These are phyloP conservation scores for Cephus rjabovi DNA, from an alignment of 2,888 invertebrate species.

Conservation along the genomic window DNA sequence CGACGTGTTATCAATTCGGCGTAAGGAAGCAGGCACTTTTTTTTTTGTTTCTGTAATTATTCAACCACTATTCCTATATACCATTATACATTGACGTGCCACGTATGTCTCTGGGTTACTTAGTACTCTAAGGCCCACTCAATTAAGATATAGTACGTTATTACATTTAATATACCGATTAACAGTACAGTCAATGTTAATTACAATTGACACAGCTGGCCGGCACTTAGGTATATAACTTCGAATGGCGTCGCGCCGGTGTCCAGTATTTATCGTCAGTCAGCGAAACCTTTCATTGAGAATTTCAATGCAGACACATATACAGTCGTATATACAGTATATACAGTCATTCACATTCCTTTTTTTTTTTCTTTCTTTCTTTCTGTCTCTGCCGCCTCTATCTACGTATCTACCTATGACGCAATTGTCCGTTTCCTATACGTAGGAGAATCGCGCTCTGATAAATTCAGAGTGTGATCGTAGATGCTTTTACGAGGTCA, in stretches of 20 bases:
- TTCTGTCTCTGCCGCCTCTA: too few species aligned
- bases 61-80: neutral
- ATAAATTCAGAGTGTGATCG: neutral
- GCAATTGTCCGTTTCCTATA: neutral
- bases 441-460: neutral
- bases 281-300: constrained; percentile 44
- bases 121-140: neutral
- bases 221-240: neutral
- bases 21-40: neutral
- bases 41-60: neutral
- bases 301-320: constrained; percentile 7
- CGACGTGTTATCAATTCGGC: neutral
- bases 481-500: neutral
- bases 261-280: constrained; percentile 19
- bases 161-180: neutral
- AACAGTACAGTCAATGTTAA: neutral
- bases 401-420: neutral
- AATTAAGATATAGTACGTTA: neutral
- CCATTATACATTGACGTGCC: neutral
- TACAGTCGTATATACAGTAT: too few species aligned
- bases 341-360: too few species aligned
- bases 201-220: neutral
- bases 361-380: too few species aligned
- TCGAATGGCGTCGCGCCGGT: neutral
- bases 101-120: neutral